Conservation (phyloP, 2,888 invertebrate species). For the Hetaerina titia region DNA sequence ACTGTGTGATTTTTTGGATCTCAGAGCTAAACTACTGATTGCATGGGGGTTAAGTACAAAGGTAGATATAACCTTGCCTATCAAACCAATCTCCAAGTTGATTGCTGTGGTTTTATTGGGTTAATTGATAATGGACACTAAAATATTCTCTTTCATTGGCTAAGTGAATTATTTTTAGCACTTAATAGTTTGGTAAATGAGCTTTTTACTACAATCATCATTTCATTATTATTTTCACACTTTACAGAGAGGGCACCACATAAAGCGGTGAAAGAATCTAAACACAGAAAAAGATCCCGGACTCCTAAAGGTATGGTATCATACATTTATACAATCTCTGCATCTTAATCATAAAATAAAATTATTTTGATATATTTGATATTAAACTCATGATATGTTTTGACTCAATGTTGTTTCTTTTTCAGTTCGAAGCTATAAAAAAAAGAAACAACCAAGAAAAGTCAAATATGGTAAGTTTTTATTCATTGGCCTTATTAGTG, state of each 20-base stretch:
- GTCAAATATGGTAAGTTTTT: constrained; percentile 69
- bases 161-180: neutral
- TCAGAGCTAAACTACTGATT: too few relatives aligned
- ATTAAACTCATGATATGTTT: neutral
- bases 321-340: neutral
- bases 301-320: neutral
- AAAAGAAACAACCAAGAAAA: constrained; percentile 67
- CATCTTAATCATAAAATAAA: neutral
- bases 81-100: too few relatives aligned
- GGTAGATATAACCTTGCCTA: too few relatives aligned
- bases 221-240: neutral
- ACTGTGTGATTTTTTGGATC: too few relatives aligned
- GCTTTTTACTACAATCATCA: too few relatives aligned
- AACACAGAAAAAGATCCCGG: constrained; percentile 23
- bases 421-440: constrained; percentile 68
- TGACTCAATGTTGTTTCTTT: constrained; percentile 19
- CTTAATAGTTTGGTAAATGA: neutral
- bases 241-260: constrained; percentile 39
- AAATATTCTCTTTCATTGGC: too few relatives aligned
- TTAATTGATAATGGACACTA: too few relatives aligned
- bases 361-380: neutral
- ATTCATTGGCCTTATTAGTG: too few relatives aligned
- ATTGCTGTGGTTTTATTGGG: too few relatives aligned
- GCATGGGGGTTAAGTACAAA: too few relatives aligned
- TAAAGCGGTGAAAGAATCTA: neutral